Base-by-base conservation (phyloP, 2,888 invertebrate species). In the Rhorus exstirpatorius region DNA sequence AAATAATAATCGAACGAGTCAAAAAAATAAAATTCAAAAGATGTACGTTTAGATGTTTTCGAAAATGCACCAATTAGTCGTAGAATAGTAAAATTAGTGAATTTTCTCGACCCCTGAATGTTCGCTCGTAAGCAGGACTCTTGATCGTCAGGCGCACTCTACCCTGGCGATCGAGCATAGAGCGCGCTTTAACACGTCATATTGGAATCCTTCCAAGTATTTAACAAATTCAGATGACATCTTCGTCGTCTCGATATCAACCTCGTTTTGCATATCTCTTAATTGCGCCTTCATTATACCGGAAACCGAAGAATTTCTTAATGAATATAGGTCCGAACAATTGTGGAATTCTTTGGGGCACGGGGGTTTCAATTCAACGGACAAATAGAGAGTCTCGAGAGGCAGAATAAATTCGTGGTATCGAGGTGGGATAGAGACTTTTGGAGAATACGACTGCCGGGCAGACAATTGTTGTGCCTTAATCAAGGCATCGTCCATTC, bases 221-320 rank as follows among this genome's bases (percentile, higher is more conserved):
- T 89, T 87, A 86, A 86, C 87, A 87, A 81, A 89, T 90, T 89
- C 88, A 87, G 85, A 89, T 87, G 88, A 87, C 88, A 89, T 88
- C 81, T 70, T 83, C 79, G 70, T 81, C 76, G 84, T 84, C 81
- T 74, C 87, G 86, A 88, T 90, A 87, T 89, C 87, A 88, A 86
- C 81, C 80, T 74, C 83, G 85, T 88, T 91, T 91, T 90, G 90
- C 91, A 91, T 90, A 91, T 89, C 87, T 87, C 89, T 67, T 91
- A 91, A 91, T 91, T 91, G 91, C 87, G 77, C 86, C 86, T 88
- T 88, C 87, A 88, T 91, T 90, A 85, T 83, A 87, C 86, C n/a
- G 84, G 80, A 84, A 85, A 86, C 79, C 67, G 75, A 76, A 87
- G 88, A 90, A 90, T 89, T 86, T 81, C 84, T 86, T 90, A 90